phyloP scores from a whole-genome alignment of 1,140 invertebrate genomes.

The Ooceraea biroi region DNA sequence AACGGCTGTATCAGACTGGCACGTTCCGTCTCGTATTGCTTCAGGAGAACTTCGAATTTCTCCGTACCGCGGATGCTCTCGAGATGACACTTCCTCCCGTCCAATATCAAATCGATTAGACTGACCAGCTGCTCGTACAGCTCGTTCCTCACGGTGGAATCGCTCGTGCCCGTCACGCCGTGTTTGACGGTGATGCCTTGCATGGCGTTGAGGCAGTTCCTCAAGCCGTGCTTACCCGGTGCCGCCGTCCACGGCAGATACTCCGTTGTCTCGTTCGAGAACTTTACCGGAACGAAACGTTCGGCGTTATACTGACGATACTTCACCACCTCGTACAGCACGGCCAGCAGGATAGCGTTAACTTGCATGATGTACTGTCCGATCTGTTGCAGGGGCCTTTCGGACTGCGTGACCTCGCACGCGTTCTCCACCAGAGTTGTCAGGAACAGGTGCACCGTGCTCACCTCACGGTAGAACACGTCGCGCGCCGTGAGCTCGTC shows the following conservation, averaged over 20 bases:
- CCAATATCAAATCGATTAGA: conserved; percentile 92
- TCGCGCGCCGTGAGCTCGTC: conserved; percentile 89
- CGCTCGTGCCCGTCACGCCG: conserved; percentile 87
- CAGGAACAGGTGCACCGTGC: conserved; percentile 87
- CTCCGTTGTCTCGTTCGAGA: conserved; percentile 83
- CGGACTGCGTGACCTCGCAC: conserved; percentile 86
- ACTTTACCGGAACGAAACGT: conserved; percentile 84
- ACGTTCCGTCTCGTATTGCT: conserved; percentile 90
- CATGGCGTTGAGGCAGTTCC: conserved; percentile 86
- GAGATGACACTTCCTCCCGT: conserved; percentile 91
- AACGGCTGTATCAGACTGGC: conserved; percentile 88
- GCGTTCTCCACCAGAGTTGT: conserved; percentile 86
- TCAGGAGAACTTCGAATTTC: conserved; percentile 87
- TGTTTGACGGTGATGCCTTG: conserved; percentile 87
- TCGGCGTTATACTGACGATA: conserved; percentile 87
- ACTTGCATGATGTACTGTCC: conserved; percentile 87
- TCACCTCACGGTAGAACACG: conserved; percentile 91
- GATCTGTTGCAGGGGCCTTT: conserved; percentile 86
- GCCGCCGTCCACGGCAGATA: conserved; percentile 90
- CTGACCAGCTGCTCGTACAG: conserved; percentile 91
- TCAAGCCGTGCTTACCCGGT: conserved; percentile 86
- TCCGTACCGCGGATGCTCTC: conserved; percentile 89
- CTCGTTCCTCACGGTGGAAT: conserved; percentile 85
- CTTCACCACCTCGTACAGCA: conserved; percentile 88
- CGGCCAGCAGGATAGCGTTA: conserved; percentile 87